A percentile compares a stretch with the other conserved stretches of the same genome.
Conservation (phyloP, 2,797 vertebrate species). For the Sebastes minor region DNA sequence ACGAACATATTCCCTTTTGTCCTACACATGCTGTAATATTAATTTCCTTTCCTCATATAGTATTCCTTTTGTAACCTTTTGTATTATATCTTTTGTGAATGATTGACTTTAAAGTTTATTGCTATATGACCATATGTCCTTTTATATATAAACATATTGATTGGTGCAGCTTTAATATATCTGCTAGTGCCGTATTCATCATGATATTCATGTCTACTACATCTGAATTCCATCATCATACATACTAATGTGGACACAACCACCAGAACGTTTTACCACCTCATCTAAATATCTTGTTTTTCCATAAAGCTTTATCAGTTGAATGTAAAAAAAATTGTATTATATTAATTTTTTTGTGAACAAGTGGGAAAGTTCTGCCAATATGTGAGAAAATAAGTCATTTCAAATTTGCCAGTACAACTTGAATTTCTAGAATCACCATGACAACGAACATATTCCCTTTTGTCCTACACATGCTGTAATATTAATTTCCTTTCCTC, state of each 20-base stretch:
- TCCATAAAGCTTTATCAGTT: background rate
- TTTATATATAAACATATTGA: too few relatives aligned
- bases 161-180: background rate
- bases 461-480: background rate
- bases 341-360: too few relatives aligned
- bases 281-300: background rate
- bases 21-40: background rate
- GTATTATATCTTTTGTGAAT: background rate
- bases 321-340: too few relatives aligned
- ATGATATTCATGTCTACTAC: background rate
- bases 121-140: too few relatives aligned
- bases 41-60: background rate
- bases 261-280: background rate
- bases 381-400: background rate
- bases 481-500: background rate
- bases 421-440: background rate
- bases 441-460: background rate
- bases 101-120: too few relatives aligned
- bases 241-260: background rate
- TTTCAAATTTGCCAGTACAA: background rate
- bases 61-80: background rate
- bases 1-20: background rate
- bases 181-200: background rate
- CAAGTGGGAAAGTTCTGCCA: background rate
- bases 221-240: background rate